Base-by-base conservation (phyloP, 37 sponge, comb jelly and placozoan genomes). In the Diacarnus erythraeanus region DNA sequence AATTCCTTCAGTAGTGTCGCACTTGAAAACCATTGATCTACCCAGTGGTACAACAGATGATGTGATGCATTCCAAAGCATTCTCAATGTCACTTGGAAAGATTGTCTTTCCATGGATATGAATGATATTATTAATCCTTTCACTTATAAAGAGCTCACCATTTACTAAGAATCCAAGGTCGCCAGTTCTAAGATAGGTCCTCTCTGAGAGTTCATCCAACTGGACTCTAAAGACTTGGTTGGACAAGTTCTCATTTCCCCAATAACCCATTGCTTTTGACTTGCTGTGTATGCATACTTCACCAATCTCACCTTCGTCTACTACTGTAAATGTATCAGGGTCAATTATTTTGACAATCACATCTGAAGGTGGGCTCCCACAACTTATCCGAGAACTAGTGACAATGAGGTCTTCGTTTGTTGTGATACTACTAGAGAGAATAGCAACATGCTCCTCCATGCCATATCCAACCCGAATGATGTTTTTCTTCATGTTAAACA, bases 141-240 rank as follows among this genome's bases (percentile, higher is more conserved):
- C 86, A 26, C 66, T 18, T 33, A 86, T 43, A 40, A 71, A 79
- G 26, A 86, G 54, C 25, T 59, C 33, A 6, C 86, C 79, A 64
- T 77, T 20, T 9, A 35, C 71, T 29, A 79, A 36, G 31, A 72
- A 86, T 2, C 86, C 86, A 29, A 86, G 43, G 29, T 86, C 86
- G 38, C 86, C 86, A 29, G 86, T 86, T 38, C 86, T n/a, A 15
- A 86, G 86, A 73, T 78, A 86, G 31, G n/a, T 12, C 38, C 38
- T 35, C 35, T 47, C 75, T 3, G 69, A n/a, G 42, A 33, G 21
- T 34, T 71, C 36, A 17, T 39, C 66, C 58, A 73, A 54, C 71
- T 86, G 37, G 17, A 74, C 74, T 29, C 64, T 57, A 27, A 86
- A 86, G 18, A 71, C 71, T 6, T 22, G 22, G 60, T 77, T 38